Conservation (phyloP, 2,113 vertebrate genomes). For the Chrysemys picta region DNA sequence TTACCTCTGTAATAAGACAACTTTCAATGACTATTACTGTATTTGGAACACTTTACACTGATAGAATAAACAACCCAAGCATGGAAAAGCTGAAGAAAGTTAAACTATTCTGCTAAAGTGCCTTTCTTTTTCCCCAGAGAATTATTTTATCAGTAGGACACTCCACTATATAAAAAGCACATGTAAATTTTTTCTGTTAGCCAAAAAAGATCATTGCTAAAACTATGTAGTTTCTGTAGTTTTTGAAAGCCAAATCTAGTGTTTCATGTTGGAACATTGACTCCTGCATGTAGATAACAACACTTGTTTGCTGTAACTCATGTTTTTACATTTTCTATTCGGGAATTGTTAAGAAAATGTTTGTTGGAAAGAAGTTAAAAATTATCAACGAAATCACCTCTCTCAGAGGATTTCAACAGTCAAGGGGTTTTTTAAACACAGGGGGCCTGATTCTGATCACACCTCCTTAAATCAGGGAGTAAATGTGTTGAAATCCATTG, state of each 20-base stretch:
- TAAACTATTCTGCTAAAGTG: conserved; percentile 74
- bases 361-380: conserved; percentile 53
- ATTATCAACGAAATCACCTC: conserved; percentile 23
- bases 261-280: conserved; percentile 70
- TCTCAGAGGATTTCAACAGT: conserved; percentile 48
- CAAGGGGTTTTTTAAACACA: conserved; percentile 16
- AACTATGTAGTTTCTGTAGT: conserved; percentile 53
- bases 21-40: neutral
- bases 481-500: neutral
- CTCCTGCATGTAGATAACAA: conserved; percentile 71
- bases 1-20: neutral
- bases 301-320: conserved; percentile 30
- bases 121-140: conserved; percentile 70
- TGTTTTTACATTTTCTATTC: conserved; percentile 21
- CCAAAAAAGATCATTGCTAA: conserved; percentile 35
- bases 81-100: conserved; percentile 1
- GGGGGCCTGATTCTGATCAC: neutral
- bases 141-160: conserved; percentile 63
- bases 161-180: conserved; percentile 47
- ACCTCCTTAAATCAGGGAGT: neutral
- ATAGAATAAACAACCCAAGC: neutral
- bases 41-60: neutral
- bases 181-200: conserved; percentile 72
- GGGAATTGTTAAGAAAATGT: conserved; percentile 1
- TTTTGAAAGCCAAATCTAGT: conserved; percentile 43